Base-by-base conservation (phyloP, 1,140 invertebrate genomes). In the Berghia stephanieae region DNA sequence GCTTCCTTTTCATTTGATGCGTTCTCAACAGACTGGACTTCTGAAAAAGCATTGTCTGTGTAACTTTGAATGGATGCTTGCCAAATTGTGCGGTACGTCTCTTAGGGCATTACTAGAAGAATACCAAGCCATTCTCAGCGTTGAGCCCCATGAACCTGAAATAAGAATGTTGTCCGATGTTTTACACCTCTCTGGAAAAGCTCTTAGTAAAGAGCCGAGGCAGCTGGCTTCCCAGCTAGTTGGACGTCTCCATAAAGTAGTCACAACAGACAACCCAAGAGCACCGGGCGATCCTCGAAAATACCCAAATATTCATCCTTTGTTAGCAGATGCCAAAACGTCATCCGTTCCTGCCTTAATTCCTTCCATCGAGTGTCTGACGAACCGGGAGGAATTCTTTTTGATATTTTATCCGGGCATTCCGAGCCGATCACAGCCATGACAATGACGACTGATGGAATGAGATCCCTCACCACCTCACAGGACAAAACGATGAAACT, bases 41-140 rank as follows among this genome's bases (percentile, higher is more conserved):
- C 91, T 99, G 0, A 98, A 97, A 87, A 93, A 94, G 73, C 93
- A 97, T 84, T 96, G 98, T 10, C 91, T 99, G 2, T 99, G 99
- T 89, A 98, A 98, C 89, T 99, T 98, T 86, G 94, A 98, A 83
- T 99, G 97, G 96, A 91, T 99, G 1, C 95, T 98, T 85, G 96
- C 97, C 0, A 99, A 99, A 89, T 90, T 99, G 2, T 95, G 95
- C 77, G 96, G 95, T 75, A 98, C 96, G 83, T 96, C 97, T 3
- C 90, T 99, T 0, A 96, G 90, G 93, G 78, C 96, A 0, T 93
- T 98, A 3, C 90, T 99, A 5, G 95, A 95, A 31, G 97, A 99
- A 88, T 98, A 97, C 96, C 98, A 86, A 94, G 96, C 0, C 94
- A 95, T 71, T 60, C 68, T 79, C 78, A 69, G 94, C 95, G 85